phyloP scores from a whole-genome alignment of 1,140 invertebrate species.

The Drosophila truncata region DNA sequence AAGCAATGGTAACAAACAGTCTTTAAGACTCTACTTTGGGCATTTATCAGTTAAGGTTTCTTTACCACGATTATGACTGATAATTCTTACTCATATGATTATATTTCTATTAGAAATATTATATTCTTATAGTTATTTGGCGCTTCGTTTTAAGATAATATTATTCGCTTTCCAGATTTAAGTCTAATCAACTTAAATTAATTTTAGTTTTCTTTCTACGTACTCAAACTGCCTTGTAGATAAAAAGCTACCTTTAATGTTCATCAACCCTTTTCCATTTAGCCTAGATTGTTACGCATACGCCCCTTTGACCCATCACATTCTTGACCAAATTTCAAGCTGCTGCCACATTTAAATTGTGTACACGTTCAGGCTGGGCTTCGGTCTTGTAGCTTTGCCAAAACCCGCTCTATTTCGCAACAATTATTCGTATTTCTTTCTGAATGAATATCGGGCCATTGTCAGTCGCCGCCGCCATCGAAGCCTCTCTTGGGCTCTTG shows the following conservation, averaged over 20 bases:
- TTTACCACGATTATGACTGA: neutral
- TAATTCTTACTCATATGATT: neutral
- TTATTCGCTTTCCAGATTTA: too few species aligned
- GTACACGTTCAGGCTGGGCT: constrained; percentile 61
- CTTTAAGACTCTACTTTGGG: neutral
- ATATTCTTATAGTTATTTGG: neutral
- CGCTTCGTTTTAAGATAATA: too few species aligned
- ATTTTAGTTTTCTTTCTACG: too few species aligned
- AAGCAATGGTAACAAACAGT: neutral
- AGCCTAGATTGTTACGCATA: constrained; percentile 47
- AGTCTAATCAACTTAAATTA: too few species aligned
- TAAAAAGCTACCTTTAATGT: neutral
- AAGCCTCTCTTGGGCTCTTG: constrained; percentile 63
- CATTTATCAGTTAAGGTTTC: neutral
- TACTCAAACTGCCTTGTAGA: too few species aligned
- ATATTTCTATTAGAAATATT: neutral
- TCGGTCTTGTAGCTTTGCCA: constrained; percentile 53
- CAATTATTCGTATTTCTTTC: constrained; percentile 61
- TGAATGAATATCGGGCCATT: constrained; percentile 72
- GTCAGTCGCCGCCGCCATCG: constrained; percentile 42
- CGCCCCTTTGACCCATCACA: constrained; percentile 62
- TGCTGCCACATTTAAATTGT: constrained; percentile 45
- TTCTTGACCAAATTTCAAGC: constrained; percentile 43
- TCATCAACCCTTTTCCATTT: neutral
- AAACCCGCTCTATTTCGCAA: constrained; percentile 78